Base-by-base conservation (phyloP, 2,113 vertebrate species). In the Zosterops borbonicus region DNA sequence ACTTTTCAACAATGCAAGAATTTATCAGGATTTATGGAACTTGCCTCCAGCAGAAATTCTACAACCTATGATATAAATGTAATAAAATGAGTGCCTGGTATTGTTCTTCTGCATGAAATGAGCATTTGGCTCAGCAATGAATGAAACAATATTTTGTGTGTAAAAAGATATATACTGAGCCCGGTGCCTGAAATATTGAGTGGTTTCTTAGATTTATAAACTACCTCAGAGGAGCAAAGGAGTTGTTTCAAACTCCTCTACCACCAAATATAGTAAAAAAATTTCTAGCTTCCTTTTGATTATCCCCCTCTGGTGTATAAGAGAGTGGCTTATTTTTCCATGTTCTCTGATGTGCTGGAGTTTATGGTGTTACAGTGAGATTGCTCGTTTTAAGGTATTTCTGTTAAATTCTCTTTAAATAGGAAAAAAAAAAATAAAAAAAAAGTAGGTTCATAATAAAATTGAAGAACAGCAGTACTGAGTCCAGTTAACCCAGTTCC, bases 121-220 rank as follows among this genome's bases (percentile, higher is more conserved):
- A 87, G 6, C 58, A 65, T 67, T 93, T 88, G 79, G 68, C 69
- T 90, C 71, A 37, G 71, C 83, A 89, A 27, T 46, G 76, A 88
- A 70, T 75, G 85, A 77, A 83, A 81, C 41, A 78, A 8, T 89
- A 77, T 74, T 93, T 96, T 74, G 6, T 86, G 33, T 59, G 39
- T 47, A 67, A 86, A 75, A 88, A 92, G 63, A 50, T 52, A 63
- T 44, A 68, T 56, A 15, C 41, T 59, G 50, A 95, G 47, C 69
- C 68, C 70, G 39, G 37, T 77, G 39, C 47, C 50, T 94, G 89
- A 94, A 92, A 90, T 94, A 90, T 25, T 31, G 64, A 74, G 64
- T 52, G 53, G 50, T 55, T 90, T 92, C 52, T 80, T 50, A 70
- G 63, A 94, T 94, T 92, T 92, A 95, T 89, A 70, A 88, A 52